Evolutionary conservation across 1,140 invertebrate genomes (phyloP), one percentile per base, ranked within the genome.

Genomic region (Atta colombica): DNA sequence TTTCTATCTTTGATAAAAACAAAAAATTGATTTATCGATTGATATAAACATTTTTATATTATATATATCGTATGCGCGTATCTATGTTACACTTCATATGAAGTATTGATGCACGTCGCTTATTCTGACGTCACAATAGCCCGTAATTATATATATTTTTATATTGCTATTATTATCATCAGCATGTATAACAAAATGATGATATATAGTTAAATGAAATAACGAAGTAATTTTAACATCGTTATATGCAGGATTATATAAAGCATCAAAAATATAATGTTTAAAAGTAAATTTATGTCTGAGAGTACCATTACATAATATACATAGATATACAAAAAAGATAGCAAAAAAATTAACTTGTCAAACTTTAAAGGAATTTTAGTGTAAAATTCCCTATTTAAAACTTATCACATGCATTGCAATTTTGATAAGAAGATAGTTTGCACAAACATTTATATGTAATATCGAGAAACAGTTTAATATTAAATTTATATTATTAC

Each of bases 21-120:
- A 60, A 60, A 12, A 60, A 60, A 60, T 60, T 60, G n/a, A 58
- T 58, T 58, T 58, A 58, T 58, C n/a, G 10, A 60, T 60, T 60
- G 1, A 60, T 60, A 60, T 58, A 25, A 60, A 10, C 21, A 12
- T 25, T 25, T 60, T 60, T 60, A 60, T 60, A 60, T 60, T 60
- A 60, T 60, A 60, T 60, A 60, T 60, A 60, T 60, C 3, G 21
- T 25, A 25, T 25, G 58, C 58, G 58, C 58, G 58, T 60, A 21
- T 3, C 58, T 60, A 25, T 10, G 21, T 25, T 60, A 60, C 58
- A 60, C 58, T 60, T 60, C 10, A 60, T 60, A 60, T 8, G 7
- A 58, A 58, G n/a, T 58, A 58, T 58, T 60, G 21, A 60, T 60
- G 21, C 58, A 60, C 58, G 10, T 60, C 21, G 21, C 10, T 25